These are phyloP conservation scores for Drosophila malerkotliana DNA, from an alignment of 1,140 invertebrate species.

Conservation along the genomic window DNA sequence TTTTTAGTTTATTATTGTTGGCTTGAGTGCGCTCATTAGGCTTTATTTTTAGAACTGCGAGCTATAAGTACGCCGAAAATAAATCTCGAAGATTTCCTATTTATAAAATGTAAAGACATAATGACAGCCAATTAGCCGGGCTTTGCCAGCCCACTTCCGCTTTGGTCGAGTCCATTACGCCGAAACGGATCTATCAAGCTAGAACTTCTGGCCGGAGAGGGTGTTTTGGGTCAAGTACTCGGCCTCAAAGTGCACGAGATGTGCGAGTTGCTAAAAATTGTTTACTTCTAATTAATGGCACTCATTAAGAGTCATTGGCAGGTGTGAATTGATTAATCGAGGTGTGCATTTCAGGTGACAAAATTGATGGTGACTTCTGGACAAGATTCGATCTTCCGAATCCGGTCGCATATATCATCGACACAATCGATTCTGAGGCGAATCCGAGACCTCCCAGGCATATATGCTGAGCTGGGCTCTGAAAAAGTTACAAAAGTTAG, in stretches of 20 bases:
- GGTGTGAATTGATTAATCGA: slow-evolving; percentile 59
- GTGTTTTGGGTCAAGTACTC: slow-evolving; percentile 66
- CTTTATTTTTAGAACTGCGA: slow-evolving; percentile 39
- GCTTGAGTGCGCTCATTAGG: slow-evolving; percentile 19
- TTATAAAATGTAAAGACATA: slow-evolving; percentile 56
- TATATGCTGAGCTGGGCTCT: slow-evolving; percentile 5
- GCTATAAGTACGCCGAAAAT: slow-evolving; percentile 32
- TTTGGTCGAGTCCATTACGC: slow-evolving; percentile 28
- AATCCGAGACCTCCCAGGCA: background rate
- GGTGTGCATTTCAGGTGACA: slow-evolving; percentile 43
- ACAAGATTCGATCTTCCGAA: slow-evolving; percentile 21
- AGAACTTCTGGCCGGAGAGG: slow-evolving; percentile 37
- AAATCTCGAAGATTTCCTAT: slow-evolving; percentile 44
- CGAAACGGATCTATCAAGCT: slow-evolving; percentile 36
- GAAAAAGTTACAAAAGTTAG: slow-evolving; percentile 47
- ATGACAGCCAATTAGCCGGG: slow-evolving; percentile 43
- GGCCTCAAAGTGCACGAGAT: slow-evolving; percentile 47
- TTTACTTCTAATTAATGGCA: slow-evolving; percentile 18
- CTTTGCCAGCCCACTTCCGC: slow-evolving; percentile 42
- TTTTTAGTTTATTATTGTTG: slow-evolving; percentile 39
- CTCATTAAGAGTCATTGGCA: slow-evolving; percentile 62
- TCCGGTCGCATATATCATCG: slow-evolving; percentile 22
- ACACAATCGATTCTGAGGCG: slow-evolving; percentile 33
- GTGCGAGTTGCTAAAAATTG: slow-evolving; percentile 62
- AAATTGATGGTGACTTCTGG: slow-evolving; percentile 41